Evolutionary conservation across 2,113 vertebrate species (phyloP), one percentile per base, ranked within the genome.

Genomic region (Seriola rivoliana): DNA sequence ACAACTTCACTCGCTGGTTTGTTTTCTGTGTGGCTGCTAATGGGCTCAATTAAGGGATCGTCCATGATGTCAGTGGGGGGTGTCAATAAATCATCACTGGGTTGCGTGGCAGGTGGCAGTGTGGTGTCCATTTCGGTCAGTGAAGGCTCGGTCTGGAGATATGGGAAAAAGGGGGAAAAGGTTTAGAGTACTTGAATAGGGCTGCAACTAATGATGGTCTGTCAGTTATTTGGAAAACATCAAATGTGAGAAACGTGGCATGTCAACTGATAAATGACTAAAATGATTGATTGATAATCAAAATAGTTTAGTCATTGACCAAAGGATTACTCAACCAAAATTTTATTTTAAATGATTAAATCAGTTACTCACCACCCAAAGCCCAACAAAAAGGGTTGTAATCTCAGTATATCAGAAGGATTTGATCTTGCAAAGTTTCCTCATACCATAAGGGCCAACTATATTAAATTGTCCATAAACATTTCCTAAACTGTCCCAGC

Each of bases 81-180:
- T 19, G 80, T 71, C 34, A 57, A 29, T 29, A 70, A 80, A 59
- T 71, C 21, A 1, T 81, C 81, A 12, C 32, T 84, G 52, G 60
- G 63, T n/a, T 57, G 69, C 29, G 21, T 82, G 59, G 73, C 48
- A 10, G 83, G 52, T 11, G 82, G 60, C 32, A 85, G 70, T 0
- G 71, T 38, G 38, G 88, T 62, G 64, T 94, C 93, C 73, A 80
- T 84, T 11, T 90, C 71, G 0, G 44, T 67, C 34, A 89, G 75
- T 4, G 90, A 73, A 48, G 90, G 87, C 29, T 84, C 69, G 16
- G 40, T 92, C 95, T 96, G 88, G 4, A 82, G 59, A 81, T 4
- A 32, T 55, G 11, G 6, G 8, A 19, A 52, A 48, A 63, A 58
- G 32, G 1, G 6, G 13, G 46, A 36, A 72, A 21, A 58, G 46